Evolutionary conservation across 2,888 invertebrate species (phyloP), one percentile per base, ranked within the genome.

Genomic region (Dasypolia templi): DNA sequence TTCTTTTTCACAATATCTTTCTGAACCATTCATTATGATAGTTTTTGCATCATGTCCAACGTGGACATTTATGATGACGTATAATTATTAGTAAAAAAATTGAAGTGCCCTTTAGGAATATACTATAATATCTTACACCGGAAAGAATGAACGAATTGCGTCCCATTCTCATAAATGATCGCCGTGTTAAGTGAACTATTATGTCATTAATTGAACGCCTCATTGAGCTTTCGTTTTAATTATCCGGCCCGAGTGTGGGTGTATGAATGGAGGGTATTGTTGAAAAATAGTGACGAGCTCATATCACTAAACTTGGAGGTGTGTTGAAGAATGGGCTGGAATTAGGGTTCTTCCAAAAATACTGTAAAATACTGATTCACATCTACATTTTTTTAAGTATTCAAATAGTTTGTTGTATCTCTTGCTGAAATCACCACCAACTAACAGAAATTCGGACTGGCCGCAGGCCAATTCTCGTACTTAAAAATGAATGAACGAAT

Each of bases 131-230:
- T 42, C 75, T 64, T 35, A 58, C 46, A 29, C 75, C 81, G 76
- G 63, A 77, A 82, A 65, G 71, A 77, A 71, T 64, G 66, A 82
- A 72, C 68, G 75, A 75, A 75, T 56, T 32, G 51, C 55, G 42
- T 59, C 29, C 78, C 69, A 66, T 76, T 81, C 71, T 72, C 80
- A 77, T 80, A 68, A 82, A 78, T 80, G 63, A 80, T 82, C 67
- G 78, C 29, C 59, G 78, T 77, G 80, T 78, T 80, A 78, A 82
- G 82, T 80, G 80, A 82, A 82, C 80, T 78, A 80, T 80, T 78
- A 80, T 78, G 80, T 78, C 78, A 82, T 80, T 80, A 82, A 80
- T 80, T 82, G 80, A 80, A 82, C 82, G 80, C 71, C 80, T 82
- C 80, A 80, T 82, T 80, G 80, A 64, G 80, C 77, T 56, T 77